Evolutionary conservation across 2,113 vertebrate species (phyloP), one percentile per base, ranked within the genome.

Genomic region (Crotalus viridis): DNA sequence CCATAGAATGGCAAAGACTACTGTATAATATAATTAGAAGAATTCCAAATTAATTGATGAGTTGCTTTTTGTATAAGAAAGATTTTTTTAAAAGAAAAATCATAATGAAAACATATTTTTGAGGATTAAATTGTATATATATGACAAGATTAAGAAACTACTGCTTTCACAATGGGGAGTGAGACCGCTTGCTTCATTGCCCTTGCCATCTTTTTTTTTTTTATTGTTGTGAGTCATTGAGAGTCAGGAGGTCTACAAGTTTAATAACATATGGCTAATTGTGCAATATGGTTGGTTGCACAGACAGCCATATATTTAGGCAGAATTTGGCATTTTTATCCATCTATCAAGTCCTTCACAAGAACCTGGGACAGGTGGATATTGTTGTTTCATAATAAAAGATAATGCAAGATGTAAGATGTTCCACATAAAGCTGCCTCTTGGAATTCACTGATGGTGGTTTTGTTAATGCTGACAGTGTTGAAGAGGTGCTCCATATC

Each of bases 1-100:
- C 3, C 90, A 52, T 86, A 0, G 19, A 94, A 81, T 94, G 17
- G 24, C 4, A n/a, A 92, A 90, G 87, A 92, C n/a, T 28, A 87
- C 10, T 93, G 51, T 17, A 26, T 81, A 57, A n/a, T 0, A 0
- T 1, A 22, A 13, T 94, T 94, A 43, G 89, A 74, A 52, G 26
- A 51, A 69, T 69, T 69, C 13, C 26, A 90, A 54, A 51, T 39
- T 52, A 55, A 90, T 5, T 74, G 28, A 90, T 1, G 0, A n/a
- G n/a, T 81, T 43, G 74, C 33, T 81, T 81, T 43, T 81, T 43
- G 10, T 10, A 21, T 19, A 69, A 52, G 26, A 69, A 52, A 51
- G 4, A 33, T 90, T n/a, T 28, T 24, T 59, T 17, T 39, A 39
- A 26, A 17, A 19, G 6, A 19, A 39, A 81, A 33, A 13, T 17